phyloP scores from a whole-genome alignment of 2,797 vertebrate species.

The Rhinoraja longicauda region DNA sequence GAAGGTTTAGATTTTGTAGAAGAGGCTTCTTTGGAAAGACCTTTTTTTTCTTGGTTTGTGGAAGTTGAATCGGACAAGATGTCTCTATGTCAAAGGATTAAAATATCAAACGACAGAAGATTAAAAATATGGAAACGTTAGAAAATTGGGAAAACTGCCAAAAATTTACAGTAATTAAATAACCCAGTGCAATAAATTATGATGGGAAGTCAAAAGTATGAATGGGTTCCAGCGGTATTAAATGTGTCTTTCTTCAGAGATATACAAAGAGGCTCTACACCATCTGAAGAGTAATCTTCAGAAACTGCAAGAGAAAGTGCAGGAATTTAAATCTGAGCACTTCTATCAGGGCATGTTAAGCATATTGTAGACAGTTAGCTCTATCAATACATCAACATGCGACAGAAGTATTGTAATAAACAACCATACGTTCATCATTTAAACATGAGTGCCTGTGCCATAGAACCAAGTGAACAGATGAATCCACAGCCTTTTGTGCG shows the following conservation, averaged over 20 bases:
- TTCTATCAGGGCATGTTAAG: too few relatives aligned
- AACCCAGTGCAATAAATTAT: neutral
- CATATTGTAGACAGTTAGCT: too few relatives aligned
- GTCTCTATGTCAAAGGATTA: neutral
- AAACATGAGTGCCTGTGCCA: too few relatives aligned
- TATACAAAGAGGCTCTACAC: neutral
- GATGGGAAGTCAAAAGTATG: neutral
- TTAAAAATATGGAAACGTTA: neutral
- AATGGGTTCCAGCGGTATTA: neutral
- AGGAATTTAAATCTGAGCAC: too few relatives aligned
- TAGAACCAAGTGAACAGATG: too few relatives aligned
- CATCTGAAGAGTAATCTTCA: too few relatives aligned
- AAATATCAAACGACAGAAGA: neutral
- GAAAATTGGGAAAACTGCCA: neutral
- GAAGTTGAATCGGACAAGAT: neutral
- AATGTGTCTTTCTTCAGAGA: neutral
- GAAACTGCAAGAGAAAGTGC: too few relatives aligned
- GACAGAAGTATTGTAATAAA: too few relatives aligned
- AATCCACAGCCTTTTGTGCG: too few relatives aligned
- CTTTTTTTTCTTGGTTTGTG: too few relatives aligned
- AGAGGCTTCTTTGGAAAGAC: neutral
- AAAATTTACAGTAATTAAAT: neutral
- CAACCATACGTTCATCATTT: too few relatives aligned
- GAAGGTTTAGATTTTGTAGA: neutral
- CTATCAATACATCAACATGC: too few relatives aligned